phyloP scores from a whole-genome alignment of 2,888 invertebrate species.

The Drosophila basisetae region DNA sequence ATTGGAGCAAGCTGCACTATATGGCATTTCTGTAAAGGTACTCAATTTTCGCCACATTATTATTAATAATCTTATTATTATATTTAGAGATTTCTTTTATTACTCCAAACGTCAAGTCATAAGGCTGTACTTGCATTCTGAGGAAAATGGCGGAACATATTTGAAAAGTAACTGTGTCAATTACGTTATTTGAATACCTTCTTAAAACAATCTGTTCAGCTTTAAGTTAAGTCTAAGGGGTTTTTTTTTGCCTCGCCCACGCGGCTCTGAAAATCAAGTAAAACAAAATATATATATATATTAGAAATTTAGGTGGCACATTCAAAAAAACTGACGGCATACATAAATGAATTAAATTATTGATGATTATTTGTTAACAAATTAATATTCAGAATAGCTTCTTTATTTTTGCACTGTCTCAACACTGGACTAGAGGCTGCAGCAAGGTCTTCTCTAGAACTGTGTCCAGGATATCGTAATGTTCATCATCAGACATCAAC shows the following conservation, averaged over 20 bases:
- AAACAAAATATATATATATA: neutral
- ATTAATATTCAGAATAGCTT: neutral
- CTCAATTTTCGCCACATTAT: neutral
- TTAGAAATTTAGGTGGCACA: neutral
- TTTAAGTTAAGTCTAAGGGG: neutral
- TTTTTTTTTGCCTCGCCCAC: neutral
- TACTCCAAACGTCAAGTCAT: neutral
- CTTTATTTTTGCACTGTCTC: neutral
- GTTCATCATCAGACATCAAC: conserved; percentile 11
- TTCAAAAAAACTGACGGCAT: neutral
- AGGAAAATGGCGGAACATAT: neutral
- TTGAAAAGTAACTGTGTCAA: neutral
- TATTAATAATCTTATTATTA: neutral
- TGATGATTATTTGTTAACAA: neutral
- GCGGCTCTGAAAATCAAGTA: neutral
- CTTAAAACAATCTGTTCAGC: neutral
- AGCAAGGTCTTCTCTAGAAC: neutral
- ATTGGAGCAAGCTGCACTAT: neutral
- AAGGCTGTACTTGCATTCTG: neutral
- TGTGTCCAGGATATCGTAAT: conserved; percentile 21
- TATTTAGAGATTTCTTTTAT: neutral
- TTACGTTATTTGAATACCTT: neutral
- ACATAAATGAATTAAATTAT: neutral
- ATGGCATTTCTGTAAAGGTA: neutral
- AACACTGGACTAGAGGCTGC: neutral